Base-by-base conservation (phyloP, 2,113 vertebrate genomes). In the Ranitomeya variabilis region DNA sequence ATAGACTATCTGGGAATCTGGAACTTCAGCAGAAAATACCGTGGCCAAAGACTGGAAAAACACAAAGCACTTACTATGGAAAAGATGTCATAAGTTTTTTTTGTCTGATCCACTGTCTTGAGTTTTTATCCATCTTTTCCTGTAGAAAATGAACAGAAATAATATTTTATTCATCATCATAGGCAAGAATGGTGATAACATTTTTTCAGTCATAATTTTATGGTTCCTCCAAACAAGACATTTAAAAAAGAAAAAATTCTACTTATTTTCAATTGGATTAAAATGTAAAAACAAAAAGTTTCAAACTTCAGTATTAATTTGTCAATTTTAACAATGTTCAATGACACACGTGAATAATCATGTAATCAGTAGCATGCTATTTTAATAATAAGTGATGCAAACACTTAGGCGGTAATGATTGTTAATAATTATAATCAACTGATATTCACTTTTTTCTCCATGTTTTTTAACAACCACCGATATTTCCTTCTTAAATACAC, bases 361-460 rank as follows among this genome's bases (percentile, higher is more conserved):
- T 59, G 31, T 62, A 59, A 81, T 60, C 55, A 81, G 55, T 62
- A 76, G 19, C 45, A 76, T 45, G 6, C 21, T 52, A 60, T 62
- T 60, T 62, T 62, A 81, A 37, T 6, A 37, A 60, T 60, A 81
- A 81, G 57, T 14, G 15, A 81, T 81, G 26, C 23, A 60, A 81
- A 62, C 55, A 62, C 55, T 80, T 9, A 26, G 15, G 78, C 23
- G 13, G 23, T 59, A 59, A 80, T 76, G 8, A 51, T 51, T 21
- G 8, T 12, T 76, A 79, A 79, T 79, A 55, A 79, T 55, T 79
- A 79, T 79, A 79, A 55, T 79, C 77, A 79, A 55, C 77, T 79
- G 77, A 79, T 79, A 79, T 79, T 79, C 52, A 54, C 21, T 79
- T 55, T 54, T 23, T 79, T n/a, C 52, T 57, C 57, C 11, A 55